Evolutionary conservation across 2,797 vertebrate genomes (phyloP).

Genomic region (Chaunax sp.): DNA sequence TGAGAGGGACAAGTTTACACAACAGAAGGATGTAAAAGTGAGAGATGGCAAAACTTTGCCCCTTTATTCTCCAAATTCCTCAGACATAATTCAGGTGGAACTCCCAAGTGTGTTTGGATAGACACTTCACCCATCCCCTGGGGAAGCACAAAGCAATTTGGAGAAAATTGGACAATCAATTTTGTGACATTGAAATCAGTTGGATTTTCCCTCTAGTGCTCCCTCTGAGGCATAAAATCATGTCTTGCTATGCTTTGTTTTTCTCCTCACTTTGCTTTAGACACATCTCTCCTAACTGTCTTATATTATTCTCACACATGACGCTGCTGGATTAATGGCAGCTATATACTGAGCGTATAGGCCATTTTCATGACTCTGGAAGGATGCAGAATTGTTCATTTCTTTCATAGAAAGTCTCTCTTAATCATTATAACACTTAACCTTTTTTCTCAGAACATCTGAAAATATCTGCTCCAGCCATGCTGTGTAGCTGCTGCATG

Average conservation of each 20-base stretch:
- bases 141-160: constrained; percentile 76
- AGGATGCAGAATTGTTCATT: constrained; percentile 8
- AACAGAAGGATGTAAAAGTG: not conserved
- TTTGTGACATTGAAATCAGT: constrained; percentile 77
- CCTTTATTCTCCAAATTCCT: constrained; percentile 34
- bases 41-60: constrained; percentile 3
- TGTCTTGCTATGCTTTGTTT: constrained; percentile 69
- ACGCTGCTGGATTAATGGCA: constrained; percentile 57
- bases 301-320: constrained; percentile 39
- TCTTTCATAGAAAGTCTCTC: constrained; percentile 22
- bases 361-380: constrained; percentile 43
- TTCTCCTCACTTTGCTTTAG: constrained; percentile 42
- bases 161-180: constrained; percentile 88
- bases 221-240: constrained; percentile 68
- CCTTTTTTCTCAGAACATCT: not conserved
- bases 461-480: not conserved
- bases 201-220: constrained; percentile 66
- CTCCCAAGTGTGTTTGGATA: constrained; percentile 56
- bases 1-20: constrained; percentile 2
- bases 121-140: constrained; percentile 49
- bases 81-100: constrained; percentile 38
- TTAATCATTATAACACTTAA: constrained; percentile 15
- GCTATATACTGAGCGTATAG: constrained; percentile 31
- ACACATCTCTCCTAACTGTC: constrained; percentile 28
- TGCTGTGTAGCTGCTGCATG: not conserved